Percentiles rank a stretch among this genome's conserved stretches.
Conservation (phyloP, 2,113 vertebrate species). For the Pavo muticus region DNA sequence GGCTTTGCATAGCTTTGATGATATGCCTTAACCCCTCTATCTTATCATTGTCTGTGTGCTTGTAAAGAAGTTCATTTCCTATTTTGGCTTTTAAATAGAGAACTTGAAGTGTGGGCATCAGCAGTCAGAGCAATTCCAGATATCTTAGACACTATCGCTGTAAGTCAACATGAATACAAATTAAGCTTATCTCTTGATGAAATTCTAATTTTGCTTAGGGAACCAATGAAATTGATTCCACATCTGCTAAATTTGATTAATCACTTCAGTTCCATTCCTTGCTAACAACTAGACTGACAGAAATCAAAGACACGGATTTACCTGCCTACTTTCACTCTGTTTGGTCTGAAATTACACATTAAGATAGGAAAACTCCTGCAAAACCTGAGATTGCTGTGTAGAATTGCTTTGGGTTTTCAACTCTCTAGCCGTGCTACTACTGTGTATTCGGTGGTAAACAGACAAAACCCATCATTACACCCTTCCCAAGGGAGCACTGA, state of each 20-base stretch:
- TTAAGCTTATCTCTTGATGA: conserved; percentile 35
- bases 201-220: conserved; percentile 49
- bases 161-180: conserved; percentile 53
- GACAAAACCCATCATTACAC: background rate
- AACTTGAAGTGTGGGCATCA: conserved; percentile 13
- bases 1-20: conserved; percentile 42
- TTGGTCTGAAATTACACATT: background rate
- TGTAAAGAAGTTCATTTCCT: conserved; percentile 35
- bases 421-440: background rate
- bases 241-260: conserved; percentile 61
- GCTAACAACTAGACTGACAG: conserved; percentile 45
- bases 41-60: conserved; percentile 26
- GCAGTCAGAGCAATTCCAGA: conserved; percentile 10
- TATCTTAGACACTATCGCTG: background rate
- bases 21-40: conserved; percentile 10
- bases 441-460: background rate
- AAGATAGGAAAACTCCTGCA: background rate
- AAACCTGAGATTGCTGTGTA: background rate
- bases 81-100: conserved; percentile 3
- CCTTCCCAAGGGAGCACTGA: background rate
- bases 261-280: conserved; percentile 22
- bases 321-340: background rate
- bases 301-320: conserved; percentile 50
- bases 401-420: background rate
- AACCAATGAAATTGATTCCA: conserved; percentile 45